Evolutionary conservation across 2,797 vertebrate species (phyloP).

Genomic region (Mergus octosetaceus): DNA sequence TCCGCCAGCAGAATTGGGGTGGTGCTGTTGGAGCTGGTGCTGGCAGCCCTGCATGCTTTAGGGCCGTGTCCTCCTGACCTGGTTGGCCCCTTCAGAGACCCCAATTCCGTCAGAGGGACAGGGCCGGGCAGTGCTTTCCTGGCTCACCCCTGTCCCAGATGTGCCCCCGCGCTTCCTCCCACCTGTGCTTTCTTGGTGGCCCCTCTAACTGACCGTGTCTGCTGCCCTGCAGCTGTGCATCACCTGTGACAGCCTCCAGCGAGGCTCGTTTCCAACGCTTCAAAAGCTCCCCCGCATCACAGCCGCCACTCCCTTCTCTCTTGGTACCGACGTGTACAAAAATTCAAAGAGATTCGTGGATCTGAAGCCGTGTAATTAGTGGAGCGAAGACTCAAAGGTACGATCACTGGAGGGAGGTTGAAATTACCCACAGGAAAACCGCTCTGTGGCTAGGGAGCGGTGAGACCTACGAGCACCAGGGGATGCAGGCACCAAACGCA

Average conservation of each 20-base stretch:
- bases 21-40: background rate
- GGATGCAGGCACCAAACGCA: accelerated
- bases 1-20: background rate
- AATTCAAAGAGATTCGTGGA: accelerated
- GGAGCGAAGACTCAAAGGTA: background rate
- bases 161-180: too few species aligned
- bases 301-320: background rate
- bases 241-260: background rate
- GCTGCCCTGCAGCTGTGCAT: background rate
- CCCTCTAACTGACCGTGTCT: background rate
- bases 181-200: background rate
- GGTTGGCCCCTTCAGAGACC: background rate
- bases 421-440: too few species aligned
- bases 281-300: background rate
- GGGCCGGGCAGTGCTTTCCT: too few species aligned
- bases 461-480: too few species aligned
- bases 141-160: too few species aligned
- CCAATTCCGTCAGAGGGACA: background rate
- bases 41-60: background rate
- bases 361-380: accelerated
- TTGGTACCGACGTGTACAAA: accelerated
- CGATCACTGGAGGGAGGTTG: background rate
- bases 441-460: background rate
- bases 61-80: background rate
- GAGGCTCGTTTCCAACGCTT: background rate